A percentile compares a stretch with the other conserved stretches of the same genome.
Conservation (phyloP, 2,113 vertebrate genomes). For the Struthio camelus region DNA sequence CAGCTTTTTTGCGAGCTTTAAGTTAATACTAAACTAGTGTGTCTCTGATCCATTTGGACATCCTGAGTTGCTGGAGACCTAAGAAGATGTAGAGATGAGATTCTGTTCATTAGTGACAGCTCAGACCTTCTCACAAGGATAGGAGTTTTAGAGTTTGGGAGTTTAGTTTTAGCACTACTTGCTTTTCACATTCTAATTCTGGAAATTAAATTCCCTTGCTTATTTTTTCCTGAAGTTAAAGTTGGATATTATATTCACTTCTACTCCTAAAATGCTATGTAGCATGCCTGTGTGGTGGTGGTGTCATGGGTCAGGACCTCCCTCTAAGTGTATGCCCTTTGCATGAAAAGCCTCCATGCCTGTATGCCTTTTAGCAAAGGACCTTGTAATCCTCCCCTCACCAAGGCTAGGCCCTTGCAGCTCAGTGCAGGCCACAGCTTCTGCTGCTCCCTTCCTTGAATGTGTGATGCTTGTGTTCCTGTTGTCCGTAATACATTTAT, state of each 20-base stretch:
- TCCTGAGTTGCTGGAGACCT: neutral
- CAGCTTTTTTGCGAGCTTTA: neutral
- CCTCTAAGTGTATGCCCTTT: accelerated
- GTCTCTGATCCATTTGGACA: neutral
- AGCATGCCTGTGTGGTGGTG: neutral
- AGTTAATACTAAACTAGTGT: neutral
- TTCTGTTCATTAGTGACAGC: neutral
- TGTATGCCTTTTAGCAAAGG: neutral
- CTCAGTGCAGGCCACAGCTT: neutral
- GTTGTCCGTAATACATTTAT: neutral
- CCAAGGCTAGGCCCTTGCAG: neutral
- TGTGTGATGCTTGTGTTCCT: neutral
- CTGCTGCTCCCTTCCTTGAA: neutral
- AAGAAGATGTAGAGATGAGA: accelerated
- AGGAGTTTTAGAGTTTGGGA: neutral
- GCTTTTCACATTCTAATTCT: neutral
- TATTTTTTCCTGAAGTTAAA: neutral
- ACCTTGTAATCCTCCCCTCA: neutral
- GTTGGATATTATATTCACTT: neutral
- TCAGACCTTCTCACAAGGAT: neutral
- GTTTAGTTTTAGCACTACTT: too few species aligned
- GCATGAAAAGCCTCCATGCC: neutral
- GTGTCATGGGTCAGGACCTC: neutral
- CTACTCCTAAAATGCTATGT: neutral
- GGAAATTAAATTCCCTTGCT: neutral